phyloP scores from a whole-genome alignment of 2,113 vertebrate species.

The Girardinichthys multiradiatus region DNA sequence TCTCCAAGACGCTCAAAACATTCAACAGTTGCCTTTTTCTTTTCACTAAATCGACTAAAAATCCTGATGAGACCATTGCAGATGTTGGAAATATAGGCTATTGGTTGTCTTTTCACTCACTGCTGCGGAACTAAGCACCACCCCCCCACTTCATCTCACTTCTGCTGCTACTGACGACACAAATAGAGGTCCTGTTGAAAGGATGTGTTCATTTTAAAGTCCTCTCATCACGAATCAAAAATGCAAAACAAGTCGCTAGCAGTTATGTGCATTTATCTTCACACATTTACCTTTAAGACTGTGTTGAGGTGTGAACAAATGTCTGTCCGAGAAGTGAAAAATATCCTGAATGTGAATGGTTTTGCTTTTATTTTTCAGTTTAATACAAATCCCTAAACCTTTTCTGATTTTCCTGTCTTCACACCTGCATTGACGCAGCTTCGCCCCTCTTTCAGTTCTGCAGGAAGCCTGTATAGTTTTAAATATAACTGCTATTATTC shows the following conservation, averaged over 20 bases:
- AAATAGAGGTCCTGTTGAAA: constrained; percentile 60
- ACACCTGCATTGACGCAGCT: constrained; percentile 59
- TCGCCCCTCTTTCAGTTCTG: constrained; percentile 21
- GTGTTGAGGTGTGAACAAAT: neutral
- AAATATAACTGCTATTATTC: constrained; percentile 7
- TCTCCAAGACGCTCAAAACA: constrained; percentile 71
- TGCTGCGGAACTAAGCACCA: constrained; percentile 24
- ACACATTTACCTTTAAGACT: neutral
- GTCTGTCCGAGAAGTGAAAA: neutral
- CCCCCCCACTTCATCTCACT: neutral
- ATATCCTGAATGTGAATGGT: constrained; percentile 2
- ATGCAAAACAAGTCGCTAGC: constrained; percentile 57
- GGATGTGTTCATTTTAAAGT: constrained; percentile 59
- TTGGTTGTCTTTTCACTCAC: constrained; percentile 17
- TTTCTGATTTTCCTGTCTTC: constrained; percentile 20
- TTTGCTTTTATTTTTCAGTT: neutral
- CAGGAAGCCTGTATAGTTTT: constrained; percentile 23
- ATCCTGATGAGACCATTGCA: constrained; percentile 41
- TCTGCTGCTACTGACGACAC: constrained; percentile 32
- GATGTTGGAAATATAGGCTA: constrained; percentile 43
- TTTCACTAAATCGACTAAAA: constrained; percentile 4
- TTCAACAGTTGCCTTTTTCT: constrained; percentile 34
- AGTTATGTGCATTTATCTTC: constrained; percentile 16
- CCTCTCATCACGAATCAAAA: constrained; percentile 55
- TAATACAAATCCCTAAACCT: neutral